These are phyloP conservation scores for Arrhamphus sclerolepis DNA, from an alignment of 2,797 vertebrate genomes.

Conservation along the genomic window DNA sequence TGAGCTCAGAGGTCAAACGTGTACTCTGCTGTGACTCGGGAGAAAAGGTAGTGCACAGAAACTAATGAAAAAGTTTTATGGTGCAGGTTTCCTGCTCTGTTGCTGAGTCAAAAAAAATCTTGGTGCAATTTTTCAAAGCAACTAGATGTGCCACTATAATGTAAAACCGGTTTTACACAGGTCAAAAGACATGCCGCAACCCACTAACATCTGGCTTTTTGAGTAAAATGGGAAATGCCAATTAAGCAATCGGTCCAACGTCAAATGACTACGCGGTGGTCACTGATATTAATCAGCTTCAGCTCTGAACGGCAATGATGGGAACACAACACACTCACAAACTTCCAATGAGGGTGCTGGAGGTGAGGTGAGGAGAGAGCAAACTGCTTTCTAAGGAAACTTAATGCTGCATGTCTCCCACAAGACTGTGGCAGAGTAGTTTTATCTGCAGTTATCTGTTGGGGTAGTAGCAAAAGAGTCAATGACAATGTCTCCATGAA, in stretches of 20 bases:
- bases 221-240: neutral
- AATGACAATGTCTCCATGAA: too few species aligned
- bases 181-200: neutral
- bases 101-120: conserved; percentile 37
- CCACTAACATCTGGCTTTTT: neutral
- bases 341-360: neutral
- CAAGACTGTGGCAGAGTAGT: too few species aligned
- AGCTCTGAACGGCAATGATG: neutral
- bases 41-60: conserved; percentile 51
- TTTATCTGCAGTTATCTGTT: too few species aligned
- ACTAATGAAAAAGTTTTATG: conserved; percentile 60
- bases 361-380: neutral
- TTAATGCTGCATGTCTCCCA: too few species aligned
- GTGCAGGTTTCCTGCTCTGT: conserved; percentile 45
- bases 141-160: conserved; percentile 14
- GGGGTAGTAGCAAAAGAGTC: too few species aligned
- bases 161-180: conserved; percentile 8
- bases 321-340: neutral
- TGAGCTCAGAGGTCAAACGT: conserved; percentile 60
- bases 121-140: conserved; percentile 52
- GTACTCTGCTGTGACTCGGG: conserved; percentile 46
- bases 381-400: too few species aligned
- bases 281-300: conserved; percentile 6
- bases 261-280: neutral
- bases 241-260: too few species aligned